Evolutionary conservation across 2,888 invertebrate species (phyloP), one percentile per base, ranked within the genome.

Genomic region (Stenoptilia bipunctidactyla): DNA sequence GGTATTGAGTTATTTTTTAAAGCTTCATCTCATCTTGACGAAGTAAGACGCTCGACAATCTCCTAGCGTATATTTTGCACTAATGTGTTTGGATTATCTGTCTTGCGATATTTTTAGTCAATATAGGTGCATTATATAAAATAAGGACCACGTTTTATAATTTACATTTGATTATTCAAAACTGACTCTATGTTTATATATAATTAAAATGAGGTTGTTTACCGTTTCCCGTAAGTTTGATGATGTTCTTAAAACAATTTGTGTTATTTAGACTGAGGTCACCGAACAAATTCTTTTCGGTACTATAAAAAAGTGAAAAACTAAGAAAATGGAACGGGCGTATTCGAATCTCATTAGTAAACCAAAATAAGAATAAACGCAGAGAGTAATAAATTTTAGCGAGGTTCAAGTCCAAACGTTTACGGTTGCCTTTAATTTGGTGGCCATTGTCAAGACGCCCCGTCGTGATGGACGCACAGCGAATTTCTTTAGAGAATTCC

Each of bases 391-490:
- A 82, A 83, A 83, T 82, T 83, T 82, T 75, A 74, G 80, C 80
- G 70, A 71, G 71, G 69, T 74, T 70, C 74, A 76, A 77, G 74
- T 76, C 69, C 67, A 75, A 79, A 75, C 76, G 67, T 77, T 82
- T 80, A 76, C 77, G 76, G 76, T 77, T 76, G 64, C 75, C 76
- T 83, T 82, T 82, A 83, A 83, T 83, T 82, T 79, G 79, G 79
- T 73, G 73, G 74, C 72, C 65, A 80, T 82, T 82, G 82, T 82
- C 67, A 67, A 61, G 71, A 67, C 71, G 62, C 71, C 80, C 80
- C 76, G 77, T 76, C 66, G 82, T 14, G 34, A 13, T 14, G 12
- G 60, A 66, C 65, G 65, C 62, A 66, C 66, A 66, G 62, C 62
- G 72, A 63, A 70, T 74, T 74, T 73, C 75, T 77, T 73, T 65